Percentiles rank a stretch among this genome's conserved stretches.
Conservation (phyloP, 2,888 invertebrate genomes). For the Apomyelois bistriatella region DNA sequence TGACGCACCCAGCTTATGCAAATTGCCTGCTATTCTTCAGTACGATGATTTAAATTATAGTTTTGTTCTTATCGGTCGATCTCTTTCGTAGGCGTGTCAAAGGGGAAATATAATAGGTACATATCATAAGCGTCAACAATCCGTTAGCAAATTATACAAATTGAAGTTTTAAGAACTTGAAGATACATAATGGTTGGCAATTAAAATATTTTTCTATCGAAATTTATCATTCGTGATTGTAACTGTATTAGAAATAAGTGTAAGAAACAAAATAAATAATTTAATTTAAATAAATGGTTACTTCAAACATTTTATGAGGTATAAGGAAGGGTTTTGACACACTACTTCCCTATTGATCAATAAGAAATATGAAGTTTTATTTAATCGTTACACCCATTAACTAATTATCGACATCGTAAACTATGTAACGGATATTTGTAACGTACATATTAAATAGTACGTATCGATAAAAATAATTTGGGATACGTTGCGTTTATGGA, state of each 20-base stretch:
- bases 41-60: constrained; percentile 29
- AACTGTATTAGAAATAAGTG: too few relatives aligned
- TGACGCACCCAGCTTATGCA: constrained; percentile 26
- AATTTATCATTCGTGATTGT: neutral
- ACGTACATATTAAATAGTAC: too few relatives aligned
- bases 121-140: neutral
- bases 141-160: constrained; percentile 1
- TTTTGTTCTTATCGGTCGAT: constrained; percentile 16
- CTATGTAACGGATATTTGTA: neutral
- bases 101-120: constrained; percentile 3
- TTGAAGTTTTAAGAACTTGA: too few relatives aligned
- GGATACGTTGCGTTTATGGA: too few relatives aligned
- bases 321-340: constrained; percentile 3
- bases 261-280: neutral
- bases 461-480: too few relatives aligned
- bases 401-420: neutral
- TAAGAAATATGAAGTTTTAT: neutral
- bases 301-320: neutral
- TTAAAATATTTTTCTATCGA: neutral
- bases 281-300: neutral
- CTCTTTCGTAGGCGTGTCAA: constrained; percentile 12
- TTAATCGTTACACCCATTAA: neutral
- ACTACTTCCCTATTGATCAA: neutral
- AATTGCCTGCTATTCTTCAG: constrained; percentile 32
- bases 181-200: neutral